These are phyloP conservation scores for Poeciliopsis paucimaculata DNA, from an alignment of 2,797 vertebrate genomes.

Conservation along the genomic window DNA sequence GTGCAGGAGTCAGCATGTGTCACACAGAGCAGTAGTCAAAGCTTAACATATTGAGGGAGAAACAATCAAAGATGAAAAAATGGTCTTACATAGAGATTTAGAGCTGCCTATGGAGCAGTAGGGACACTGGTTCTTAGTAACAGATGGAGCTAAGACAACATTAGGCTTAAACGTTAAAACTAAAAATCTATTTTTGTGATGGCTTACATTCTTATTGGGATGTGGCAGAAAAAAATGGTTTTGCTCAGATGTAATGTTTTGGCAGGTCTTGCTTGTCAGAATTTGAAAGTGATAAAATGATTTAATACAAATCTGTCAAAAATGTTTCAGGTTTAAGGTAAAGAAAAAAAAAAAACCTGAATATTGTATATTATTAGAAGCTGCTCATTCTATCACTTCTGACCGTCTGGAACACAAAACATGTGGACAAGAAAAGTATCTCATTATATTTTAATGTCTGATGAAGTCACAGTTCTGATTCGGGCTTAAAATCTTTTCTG, in stretches of 20 bases:
- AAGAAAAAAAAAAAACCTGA: not conserved
- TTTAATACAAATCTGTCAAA: not conserved
- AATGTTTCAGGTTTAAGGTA: not conserved
- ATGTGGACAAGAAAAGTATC: not conserved
- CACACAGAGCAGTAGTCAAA: slow-evolving; percentile 29
- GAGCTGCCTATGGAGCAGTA: slow-evolving; percentile 41
- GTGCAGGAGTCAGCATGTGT: slow-evolving; percentile 22
- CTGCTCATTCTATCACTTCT: not conserved
- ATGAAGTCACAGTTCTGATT: not conserved
- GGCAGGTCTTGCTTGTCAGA: not conserved
- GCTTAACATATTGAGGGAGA: slow-evolving; percentile 47
- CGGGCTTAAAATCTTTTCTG: not conserved
- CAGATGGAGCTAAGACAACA: slow-evolving; percentile 16
- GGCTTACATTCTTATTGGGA: not conserved
- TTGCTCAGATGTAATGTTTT: not conserved
- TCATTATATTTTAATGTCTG: not conserved
- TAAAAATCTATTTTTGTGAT: not conserved
- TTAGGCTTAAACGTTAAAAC: slow-evolving; percentile 19
- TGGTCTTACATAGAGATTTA: slow-evolving; percentile 53
- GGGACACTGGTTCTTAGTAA: slow-evolving; percentile 35
- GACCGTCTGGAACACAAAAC: not conserved
- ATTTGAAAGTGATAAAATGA: not conserved
- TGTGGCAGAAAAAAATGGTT: not conserved
- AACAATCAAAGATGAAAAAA: slow-evolving; percentile 49
- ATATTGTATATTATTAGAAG: not conserved